Evolutionary conservation across 1,140 invertebrate species (phyloP), one percentile per base, ranked within the genome.

Genomic region (Calephelis nemesis): DNA sequence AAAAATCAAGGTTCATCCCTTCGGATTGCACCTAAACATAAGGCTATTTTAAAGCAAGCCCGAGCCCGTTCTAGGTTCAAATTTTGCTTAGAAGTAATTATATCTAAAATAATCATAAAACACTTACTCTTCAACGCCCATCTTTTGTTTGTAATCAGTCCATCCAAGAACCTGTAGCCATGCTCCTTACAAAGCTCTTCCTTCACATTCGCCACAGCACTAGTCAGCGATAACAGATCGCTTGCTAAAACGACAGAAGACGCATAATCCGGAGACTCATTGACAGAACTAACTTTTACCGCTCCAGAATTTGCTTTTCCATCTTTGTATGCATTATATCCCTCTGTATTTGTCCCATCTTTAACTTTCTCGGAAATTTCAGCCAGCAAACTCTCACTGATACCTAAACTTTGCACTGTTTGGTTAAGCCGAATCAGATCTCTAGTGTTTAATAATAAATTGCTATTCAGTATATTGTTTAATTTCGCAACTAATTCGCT

Each of bases 91-190:
- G 30, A 30, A 19, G 19, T 19, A 19, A 19, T 19, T 3, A 19
- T 30, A 30, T 30, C 30, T 30, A 3, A 30, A 30, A 30, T 30
- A 30, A 30, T 4, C 2, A 30, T 30, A 30, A 42, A 40, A 50
- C 71, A 92, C 91, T 92, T 80, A 93, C 92, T 93, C 73, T 93
- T 91, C 62, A 94, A 87, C 0, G 93, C 93, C 93, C 93, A 94
- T 78, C 87, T 87, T 67, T 92, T 92, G 42, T 93, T 87, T 70
- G 89, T 79, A 4, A 87, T 81, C 6, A 94, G 73, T 4, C 89
- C 92, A 15, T 91, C 81, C 49, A 94, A 72, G 5, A 94, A 88
- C 7, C 85, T 75, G 62, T 89, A 90, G 9, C 89, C 88, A 39
- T 94, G 93, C 54, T 92, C 83, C 40, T 87, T 84, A 75, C 93